Evolutionary conservation across 2,888 invertebrate genomes (phyloP), one percentile per base, ranked within the genome.

Genomic region (Sphaerophoria rueppellii): DNA sequence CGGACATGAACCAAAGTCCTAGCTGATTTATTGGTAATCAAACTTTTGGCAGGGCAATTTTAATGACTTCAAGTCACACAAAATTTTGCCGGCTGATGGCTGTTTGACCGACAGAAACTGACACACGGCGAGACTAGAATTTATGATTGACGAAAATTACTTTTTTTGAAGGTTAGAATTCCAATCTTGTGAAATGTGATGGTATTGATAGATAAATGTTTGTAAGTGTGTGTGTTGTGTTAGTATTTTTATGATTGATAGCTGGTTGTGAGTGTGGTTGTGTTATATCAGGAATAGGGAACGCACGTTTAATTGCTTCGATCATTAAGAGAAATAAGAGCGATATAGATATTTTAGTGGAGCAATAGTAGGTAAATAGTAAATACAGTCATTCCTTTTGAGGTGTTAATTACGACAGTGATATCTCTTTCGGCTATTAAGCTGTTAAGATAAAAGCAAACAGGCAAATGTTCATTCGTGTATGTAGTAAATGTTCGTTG

Each of bases 1-100:
- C 71, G 60, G 81, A 67, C 65, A 81, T 35, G 34, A 54, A 65
- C 14, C 48, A 32, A 69, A 77, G 16, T 60, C 32, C 40, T 71
- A 48, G 74, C 74, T 83, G 75, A 79, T 83, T 74, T 75, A 83
- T 83, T 60, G 70, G 70, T 70, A 74, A 83, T 79, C 71, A 79
- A 83, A 81, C 52, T 61, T 67, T 57, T 67, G 71, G 58, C 76
- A 48, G 52, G 63, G 54, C 65, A 63, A 70, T 75, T 67, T 82
- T 79, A 67, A 79, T 79, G 74, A 34, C 35, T 40, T n/a, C 24
- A 50, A 79, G 78, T 74, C 82, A 82, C 82, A 83, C 79, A 67
- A 40, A 12, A 14, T 48, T 58, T 16, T 37, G 16, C 2, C 40
- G 6, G 60, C 4, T 24, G 6, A 14, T 12, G 6, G 5, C 11